Evolutionary conservation across 2,113 vertebrate genomes (phyloP).

Genomic region (Chunga burmeisteri): DNA sequence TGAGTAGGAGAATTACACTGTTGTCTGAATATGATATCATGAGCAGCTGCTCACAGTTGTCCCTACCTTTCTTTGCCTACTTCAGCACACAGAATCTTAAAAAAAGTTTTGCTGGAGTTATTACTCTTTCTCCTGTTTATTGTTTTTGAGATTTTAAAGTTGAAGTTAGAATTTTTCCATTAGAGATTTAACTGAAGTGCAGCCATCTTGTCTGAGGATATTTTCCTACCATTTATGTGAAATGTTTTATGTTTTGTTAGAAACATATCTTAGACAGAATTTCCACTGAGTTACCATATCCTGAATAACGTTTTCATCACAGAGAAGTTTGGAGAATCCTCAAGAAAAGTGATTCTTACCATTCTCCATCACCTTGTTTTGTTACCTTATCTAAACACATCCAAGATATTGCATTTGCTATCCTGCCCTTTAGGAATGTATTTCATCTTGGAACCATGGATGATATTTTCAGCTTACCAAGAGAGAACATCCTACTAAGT

Average conservation of each 20-base stretch:
- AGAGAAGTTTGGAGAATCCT: background rate
- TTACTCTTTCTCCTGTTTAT: background rate
- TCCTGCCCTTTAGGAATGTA: background rate
- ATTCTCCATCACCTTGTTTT: background rate
- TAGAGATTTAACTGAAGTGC: conserved; percentile 35
- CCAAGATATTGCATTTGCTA: background rate
- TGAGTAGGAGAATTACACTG: background rate
- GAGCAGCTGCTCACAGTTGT: background rate
- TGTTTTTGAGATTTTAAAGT: background rate
- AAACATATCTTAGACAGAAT: background rate
- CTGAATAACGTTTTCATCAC: background rate
- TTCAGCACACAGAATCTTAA: background rate
- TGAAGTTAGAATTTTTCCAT: conserved; percentile 18
- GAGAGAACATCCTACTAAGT: background rate
- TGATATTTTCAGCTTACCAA: background rate
- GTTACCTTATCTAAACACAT: background rate
- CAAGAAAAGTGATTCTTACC: background rate
- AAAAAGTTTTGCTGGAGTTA: background rate
- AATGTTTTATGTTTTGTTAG: background rate
- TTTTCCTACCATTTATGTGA: background rate
- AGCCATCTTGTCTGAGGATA: background rate
- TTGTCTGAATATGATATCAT: background rate
- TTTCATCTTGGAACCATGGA: background rate
- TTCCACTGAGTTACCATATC: background rate
- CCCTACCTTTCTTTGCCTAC: background rate